phyloP scores from a whole-genome alignment of 2,888 invertebrate species.

The Mesorhabditis belari region DNA sequence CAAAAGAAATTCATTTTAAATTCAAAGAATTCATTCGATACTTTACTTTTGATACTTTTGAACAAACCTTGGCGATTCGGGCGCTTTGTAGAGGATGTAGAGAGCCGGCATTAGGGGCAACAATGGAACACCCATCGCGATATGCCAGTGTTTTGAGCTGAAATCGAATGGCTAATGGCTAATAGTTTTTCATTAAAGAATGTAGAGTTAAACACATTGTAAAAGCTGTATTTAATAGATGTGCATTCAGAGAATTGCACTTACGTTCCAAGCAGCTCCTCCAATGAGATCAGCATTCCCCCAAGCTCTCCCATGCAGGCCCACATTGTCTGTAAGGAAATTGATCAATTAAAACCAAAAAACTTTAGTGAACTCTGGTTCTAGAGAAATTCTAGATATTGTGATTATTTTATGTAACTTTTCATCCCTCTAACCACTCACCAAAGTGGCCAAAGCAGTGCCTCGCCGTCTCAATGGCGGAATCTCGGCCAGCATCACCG shows the following conservation, averaged over 20 bases:
- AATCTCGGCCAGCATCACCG: conserved; percentile 43
- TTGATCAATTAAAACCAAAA: neutral
- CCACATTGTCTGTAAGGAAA: conserved; percentile 44
- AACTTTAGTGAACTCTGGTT: too few relatives aligned
- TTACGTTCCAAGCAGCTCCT: conserved; percentile 29
- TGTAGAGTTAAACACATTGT: too few relatives aligned
- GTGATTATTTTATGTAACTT: too few relatives aligned
- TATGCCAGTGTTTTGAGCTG: conserved; percentile 28
- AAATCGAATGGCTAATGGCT: too few relatives aligned
- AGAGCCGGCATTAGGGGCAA: conserved; percentile 32
- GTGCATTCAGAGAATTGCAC: too few relatives aligned
- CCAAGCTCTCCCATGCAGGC: conserved; percentile 43
- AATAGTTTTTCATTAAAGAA: too few relatives aligned
- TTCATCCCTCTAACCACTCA: conserved; percentile 2
- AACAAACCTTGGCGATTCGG: conserved; percentile 39
- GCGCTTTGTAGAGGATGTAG: conserved; percentile 22
- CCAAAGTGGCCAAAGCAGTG: conserved; percentile 36
- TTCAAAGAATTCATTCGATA: neutral
- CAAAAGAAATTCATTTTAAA: neutral
- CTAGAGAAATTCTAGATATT: too few relatives aligned
- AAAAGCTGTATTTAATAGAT: too few relatives aligned
- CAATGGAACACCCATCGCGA: conserved; percentile 35
- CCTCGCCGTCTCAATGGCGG: conserved; percentile 37
- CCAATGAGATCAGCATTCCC: conserved; percentile 40
- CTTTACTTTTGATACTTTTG: neutral